Percentiles rank a stretch among this genome's conserved stretches.
phyloP scores from a whole-genome alignment of 2,888 invertebrate genomes.

The Athalia circularis region DNA sequence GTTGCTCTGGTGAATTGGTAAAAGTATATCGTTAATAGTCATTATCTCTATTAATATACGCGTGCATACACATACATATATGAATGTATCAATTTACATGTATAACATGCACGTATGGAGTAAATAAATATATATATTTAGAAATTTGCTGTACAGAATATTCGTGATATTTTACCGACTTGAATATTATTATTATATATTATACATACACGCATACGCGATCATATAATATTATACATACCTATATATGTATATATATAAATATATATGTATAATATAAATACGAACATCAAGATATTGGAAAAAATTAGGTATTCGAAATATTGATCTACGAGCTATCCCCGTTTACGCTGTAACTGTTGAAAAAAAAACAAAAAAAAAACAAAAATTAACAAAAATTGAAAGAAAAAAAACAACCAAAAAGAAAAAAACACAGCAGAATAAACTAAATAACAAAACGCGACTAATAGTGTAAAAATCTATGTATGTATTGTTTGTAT shows the following conservation, averaged over 20 bases:
- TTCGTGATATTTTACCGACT: constrained; percentile 42
- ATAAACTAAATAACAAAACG: no score
- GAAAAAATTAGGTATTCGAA: not conserved
- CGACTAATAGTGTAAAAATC: no score
- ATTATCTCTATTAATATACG: constrained; percentile 32
- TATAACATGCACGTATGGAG: constrained; percentile 17
- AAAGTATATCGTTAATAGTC: constrained; percentile 29
- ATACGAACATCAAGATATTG: constrained; percentile 32
- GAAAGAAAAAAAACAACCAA: not conserved
- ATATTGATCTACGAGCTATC: not conserved
- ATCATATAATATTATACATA: constrained; percentile 4
- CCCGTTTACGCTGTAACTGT: not conserved
- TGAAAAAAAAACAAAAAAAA: not conserved
- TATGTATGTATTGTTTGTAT: no score
- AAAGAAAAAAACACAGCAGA: not conserved
- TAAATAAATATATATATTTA: constrained; percentile 24
- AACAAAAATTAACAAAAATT: not conserved
- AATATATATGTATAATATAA: not conserved
- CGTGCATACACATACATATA: constrained; percentile 34
- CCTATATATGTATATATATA: not conserved
- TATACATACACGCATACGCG: not conserved
- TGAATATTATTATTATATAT: constrained; percentile 9
- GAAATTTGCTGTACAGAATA: constrained; percentile 34
- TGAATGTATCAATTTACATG: constrained; percentile 8
- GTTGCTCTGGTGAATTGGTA: constrained; percentile 64